Evolutionary conservation across 1,140 invertebrate species (phyloP).

Genomic region (Atopsyche davidsoni): DNA sequence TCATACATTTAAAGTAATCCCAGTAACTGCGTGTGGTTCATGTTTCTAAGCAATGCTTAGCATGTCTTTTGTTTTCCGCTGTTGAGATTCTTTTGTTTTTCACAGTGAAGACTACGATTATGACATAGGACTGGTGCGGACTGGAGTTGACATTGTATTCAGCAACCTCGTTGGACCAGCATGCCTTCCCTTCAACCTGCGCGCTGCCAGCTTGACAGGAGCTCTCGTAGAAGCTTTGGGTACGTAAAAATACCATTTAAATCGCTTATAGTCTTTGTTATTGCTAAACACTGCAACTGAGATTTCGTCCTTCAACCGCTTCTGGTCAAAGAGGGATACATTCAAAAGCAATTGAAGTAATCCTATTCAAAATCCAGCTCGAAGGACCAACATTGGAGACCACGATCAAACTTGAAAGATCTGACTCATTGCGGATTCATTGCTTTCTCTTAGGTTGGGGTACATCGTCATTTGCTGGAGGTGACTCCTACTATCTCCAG

Average conservation of each 20-base stretch:
- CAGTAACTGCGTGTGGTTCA: too few relatives aligned
- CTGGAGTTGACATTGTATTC: constrained; percentile 45
- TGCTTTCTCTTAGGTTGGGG: constrained; percentile 56
- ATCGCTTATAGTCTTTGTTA: constrained; percentile 6
- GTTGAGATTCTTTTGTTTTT: neutral
- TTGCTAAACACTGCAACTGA: neutral
- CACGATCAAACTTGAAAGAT: too few relatives aligned
- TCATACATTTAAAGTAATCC: too few relatives aligned
- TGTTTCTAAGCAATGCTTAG: too few relatives aligned
- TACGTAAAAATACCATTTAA: too few relatives aligned
- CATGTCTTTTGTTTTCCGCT: too few relatives aligned
- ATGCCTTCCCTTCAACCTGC: constrained; percentile 58
- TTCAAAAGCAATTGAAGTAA: too few relatives aligned
- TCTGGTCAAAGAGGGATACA: too few relatives aligned
- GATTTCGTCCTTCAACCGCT: neutral
- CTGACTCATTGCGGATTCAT: constrained; percentile 1
- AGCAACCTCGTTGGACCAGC: constrained; percentile 52
- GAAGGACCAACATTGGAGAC: too few relatives aligned
- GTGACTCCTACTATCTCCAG: constrained; percentile 48
- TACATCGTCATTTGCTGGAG: constrained; percentile 48
- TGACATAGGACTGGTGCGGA: constrained; percentile 58
- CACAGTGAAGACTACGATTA: constrained; percentile 38
- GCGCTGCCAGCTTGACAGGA: constrained; percentile 41
- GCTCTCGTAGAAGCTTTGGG: constrained; percentile 48
- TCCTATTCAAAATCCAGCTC: too few relatives aligned